phyloP scores from a whole-genome alignment of 2,113 vertebrate species.

The Mesocricetus auratus region DNA sequence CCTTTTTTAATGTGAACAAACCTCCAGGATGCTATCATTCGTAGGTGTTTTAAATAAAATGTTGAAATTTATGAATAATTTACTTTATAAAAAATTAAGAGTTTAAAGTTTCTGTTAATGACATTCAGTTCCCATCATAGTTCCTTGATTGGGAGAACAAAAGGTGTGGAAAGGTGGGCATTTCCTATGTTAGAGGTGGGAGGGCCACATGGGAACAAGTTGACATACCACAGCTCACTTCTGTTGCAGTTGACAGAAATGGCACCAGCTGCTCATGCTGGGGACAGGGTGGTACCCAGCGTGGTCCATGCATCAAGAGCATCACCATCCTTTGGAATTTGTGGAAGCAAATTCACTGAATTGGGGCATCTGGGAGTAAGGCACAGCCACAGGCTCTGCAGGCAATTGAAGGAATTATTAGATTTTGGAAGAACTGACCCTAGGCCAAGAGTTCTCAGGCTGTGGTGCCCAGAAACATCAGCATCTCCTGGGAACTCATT shows the following conservation, averaged over 20 bases:
- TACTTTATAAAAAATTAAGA: background rate
- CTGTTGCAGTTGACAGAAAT: background rate
- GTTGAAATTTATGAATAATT: background rate
- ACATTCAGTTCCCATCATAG: background rate
- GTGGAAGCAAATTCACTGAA: background rate
- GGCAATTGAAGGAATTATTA: background rate
- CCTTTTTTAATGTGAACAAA: background rate
- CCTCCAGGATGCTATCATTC: background rate
- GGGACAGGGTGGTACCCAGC: background rate
- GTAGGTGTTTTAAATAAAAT: conserved; percentile 23
- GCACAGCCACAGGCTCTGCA: no score
- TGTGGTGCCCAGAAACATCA: no score
- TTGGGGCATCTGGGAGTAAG: background rate
- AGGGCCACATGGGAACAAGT: background rate
- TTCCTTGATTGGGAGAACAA: background rate
- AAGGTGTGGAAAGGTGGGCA: background rate
- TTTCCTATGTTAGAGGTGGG: background rate
- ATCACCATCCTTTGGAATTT: background rate
- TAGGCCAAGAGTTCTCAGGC: background rate
- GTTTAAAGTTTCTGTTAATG: background rate
- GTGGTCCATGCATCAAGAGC: no score
- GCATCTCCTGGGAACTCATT: background rate
- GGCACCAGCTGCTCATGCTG: background rate
- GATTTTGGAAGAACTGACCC: background rate
- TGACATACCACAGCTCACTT: background rate